Base-by-base conservation (phyloP, 2,888 invertebrate genomes). In the Diadromus collaris region DNA sequence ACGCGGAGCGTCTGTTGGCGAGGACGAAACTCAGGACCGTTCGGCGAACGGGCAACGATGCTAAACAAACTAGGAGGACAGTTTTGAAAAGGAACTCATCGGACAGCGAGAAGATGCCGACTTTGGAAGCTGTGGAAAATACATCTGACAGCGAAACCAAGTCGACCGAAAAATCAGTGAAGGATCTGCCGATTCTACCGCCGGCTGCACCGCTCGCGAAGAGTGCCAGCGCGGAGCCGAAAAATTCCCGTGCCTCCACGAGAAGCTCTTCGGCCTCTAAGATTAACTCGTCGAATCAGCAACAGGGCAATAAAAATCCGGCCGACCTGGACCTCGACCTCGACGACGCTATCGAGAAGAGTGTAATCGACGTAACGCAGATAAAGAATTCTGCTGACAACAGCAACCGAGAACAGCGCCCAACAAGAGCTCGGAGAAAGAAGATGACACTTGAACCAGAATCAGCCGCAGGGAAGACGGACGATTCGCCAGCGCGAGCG, bases 41-140 rank as follows among this genome's bases (percentile, higher is more conserved):
- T 4, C 24, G 56, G 34, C 74, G 78, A 27, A 58, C 74, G 65
- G 78, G 72, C 3, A 80, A 76, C 46, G 78, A 65, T 19, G 29
- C 61, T 10, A 80, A 80, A 80, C 34, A 46, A 24, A 72, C 70
- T 19, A 81, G 76, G n/a, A 83, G 74, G 13, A 51, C 64, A 6
- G 29, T 78, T 27, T 74, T 81, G 6, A 85, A 85, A 46, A 83
- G 84, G 73, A 82, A 79, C 7, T 83, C 86, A 0, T 85, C 83
- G 86, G 92, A 91, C 88, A 90, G 85, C 83, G 93, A 92, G 70
- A 93, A 93, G 81, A 93, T 95, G 84, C 93, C 94, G 76, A 95
- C 95, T 0, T 60, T 86, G 34, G 87, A 88, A 41, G 83, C 83
- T 0, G 86, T 71, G 0, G 78, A 83, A 4, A 84, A 82, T 21